Conservation (phyloP, 2,797 vertebrate genomes). For the Dallia pectoralis region DNA sequence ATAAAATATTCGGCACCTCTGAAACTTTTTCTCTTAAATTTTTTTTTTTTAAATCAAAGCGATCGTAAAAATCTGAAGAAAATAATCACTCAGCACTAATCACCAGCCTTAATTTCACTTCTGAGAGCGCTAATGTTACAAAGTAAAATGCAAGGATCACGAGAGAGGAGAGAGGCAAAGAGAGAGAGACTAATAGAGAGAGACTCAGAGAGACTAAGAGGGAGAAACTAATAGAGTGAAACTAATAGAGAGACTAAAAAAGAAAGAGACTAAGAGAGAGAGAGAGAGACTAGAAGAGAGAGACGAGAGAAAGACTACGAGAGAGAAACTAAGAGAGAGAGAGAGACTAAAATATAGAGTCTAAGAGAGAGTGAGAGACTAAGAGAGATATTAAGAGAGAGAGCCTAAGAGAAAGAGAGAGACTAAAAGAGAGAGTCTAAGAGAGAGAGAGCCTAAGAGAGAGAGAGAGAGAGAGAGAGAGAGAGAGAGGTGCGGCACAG, state of each 20-base stretch:
- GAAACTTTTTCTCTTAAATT: too few relatives aligned
- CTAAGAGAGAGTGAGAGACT: neutral
- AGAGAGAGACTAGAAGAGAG: neutral
- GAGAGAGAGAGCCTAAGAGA: too few relatives aligned
- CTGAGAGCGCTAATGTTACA: slow-evolving; percentile 11
- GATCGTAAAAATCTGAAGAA: too few relatives aligned
- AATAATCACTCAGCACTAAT: neutral
- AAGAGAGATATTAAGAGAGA: neutral
- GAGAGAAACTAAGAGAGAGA: too few relatives aligned
- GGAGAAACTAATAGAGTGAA: too few relatives aligned
- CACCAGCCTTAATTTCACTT: slow-evolving; percentile 31
- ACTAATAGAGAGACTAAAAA: neutral
- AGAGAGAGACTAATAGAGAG: too few relatives aligned
- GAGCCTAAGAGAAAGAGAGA: too few relatives aligned
- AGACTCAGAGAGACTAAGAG: neutral
- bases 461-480: neutral
- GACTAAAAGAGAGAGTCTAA: too few relatives aligned
- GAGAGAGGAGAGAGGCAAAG: neutral
- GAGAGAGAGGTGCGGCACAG: too few relatives aligned
- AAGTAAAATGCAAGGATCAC: neutral
- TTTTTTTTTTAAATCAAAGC: too few relatives aligned
- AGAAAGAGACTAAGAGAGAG: slow-evolving; percentile 4
- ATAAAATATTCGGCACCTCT: too few relatives aligned
- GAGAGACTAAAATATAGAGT: too few relatives aligned
- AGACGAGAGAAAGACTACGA: neutral